phyloP scores from a whole-genome alignment of 2,888 invertebrate species.

The Thymelicus acteon region DNA sequence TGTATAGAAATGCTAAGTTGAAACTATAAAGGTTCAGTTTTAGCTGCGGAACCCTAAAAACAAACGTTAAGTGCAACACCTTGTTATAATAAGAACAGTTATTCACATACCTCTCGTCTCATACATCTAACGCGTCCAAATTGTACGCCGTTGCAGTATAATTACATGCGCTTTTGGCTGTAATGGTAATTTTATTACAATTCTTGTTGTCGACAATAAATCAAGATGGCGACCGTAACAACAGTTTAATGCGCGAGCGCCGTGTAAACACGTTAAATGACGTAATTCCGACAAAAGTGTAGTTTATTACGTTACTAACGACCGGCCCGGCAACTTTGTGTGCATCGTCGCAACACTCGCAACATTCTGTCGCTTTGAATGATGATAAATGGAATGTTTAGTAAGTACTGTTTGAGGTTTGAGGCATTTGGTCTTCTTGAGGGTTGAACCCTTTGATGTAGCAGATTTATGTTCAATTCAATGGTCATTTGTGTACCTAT shows the following conservation, averaged over 20 bases:
- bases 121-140: neutral
- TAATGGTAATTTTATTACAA: conserved; percentile 38
- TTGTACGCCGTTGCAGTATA: conserved; percentile 18
- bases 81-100: too few relatives aligned
- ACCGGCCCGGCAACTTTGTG: conserved; percentile 56
- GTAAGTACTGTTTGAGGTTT: conserved; percentile 21
- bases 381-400: conserved; percentile 29
- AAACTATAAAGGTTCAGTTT: too few relatives aligned
- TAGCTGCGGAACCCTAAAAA: too few relatives aligned
- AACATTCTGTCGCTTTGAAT: conserved; percentile 12
- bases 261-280: conserved; percentile 67
- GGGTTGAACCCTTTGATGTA: neutral
- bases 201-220: conserved; percentile 36
- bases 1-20: too few relatives aligned
- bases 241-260: conserved; percentile 46
- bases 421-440: conserved; percentile 8
- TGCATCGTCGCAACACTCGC: conserved; percentile 1
- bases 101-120: too few relatives aligned
- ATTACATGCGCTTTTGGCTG: conserved; percentile 30
- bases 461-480: too few relatives aligned
- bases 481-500: too few relatives aligned
- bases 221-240: conserved; percentile 41
- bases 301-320: conserved; percentile 64
- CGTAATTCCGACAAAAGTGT: conserved; percentile 58
- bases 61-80: too few relatives aligned